phyloP scores from a whole-genome alignment of 2,113 vertebrate species.

The Mustelus asterias region DNA sequence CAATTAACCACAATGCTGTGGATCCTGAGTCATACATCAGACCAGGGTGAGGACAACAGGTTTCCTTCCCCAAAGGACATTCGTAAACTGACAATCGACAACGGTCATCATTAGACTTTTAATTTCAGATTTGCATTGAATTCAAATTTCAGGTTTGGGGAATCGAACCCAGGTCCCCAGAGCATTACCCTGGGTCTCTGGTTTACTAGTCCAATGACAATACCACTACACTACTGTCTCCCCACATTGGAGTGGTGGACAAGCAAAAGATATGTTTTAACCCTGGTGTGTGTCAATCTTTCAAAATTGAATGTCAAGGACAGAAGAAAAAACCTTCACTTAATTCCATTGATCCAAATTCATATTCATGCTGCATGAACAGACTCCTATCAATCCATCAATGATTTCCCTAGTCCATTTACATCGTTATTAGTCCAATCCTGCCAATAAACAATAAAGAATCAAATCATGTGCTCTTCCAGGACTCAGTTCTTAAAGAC shows the following conservation, averaged over 20 bases:
- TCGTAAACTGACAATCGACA: no score
- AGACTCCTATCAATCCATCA: background rate
- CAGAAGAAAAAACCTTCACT: background rate
- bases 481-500: background rate
- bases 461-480: background rate
- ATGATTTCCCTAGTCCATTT: background rate
- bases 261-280: background rate
- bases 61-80: no score
- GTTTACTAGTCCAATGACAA: no score
- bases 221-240: no score
- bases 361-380: background rate
- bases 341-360: background rate
- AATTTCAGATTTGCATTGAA: no score
- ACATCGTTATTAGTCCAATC: background rate
- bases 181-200: no score
- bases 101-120: no score
- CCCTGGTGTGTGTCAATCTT: background rate
- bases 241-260: background rate
- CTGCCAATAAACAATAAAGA: background rate
- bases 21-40: no score
- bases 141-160: no score
- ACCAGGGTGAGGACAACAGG: no score
- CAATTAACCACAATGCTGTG: no score
- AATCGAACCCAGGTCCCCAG: no score
- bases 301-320: background rate